phyloP scores from a whole-genome alignment of 1,140 invertebrate species.

The Papilio xuthus region DNA sequence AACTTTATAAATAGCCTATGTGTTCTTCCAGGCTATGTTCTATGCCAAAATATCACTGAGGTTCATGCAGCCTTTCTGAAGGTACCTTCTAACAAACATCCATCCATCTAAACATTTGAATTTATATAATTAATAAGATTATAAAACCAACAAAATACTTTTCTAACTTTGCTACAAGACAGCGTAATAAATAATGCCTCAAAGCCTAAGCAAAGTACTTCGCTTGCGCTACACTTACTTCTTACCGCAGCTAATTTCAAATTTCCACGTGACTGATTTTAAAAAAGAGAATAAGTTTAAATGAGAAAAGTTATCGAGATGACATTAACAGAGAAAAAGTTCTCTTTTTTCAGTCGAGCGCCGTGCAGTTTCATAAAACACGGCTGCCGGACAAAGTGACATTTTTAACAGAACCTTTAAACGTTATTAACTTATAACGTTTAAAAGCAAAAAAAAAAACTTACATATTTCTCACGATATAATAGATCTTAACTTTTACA shows the following conservation, averaged over 20 bases:
- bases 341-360: slow-evolving; percentile 21
- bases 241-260: slow-evolving; percentile 20
- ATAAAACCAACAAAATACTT: not conserved
- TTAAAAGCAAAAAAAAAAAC: slow-evolving; percentile 12
- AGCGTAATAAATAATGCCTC: not conserved
- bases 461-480: not conserved
- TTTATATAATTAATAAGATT: not conserved
- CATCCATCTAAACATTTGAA: no score
- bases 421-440: slow-evolving; percentile 8
- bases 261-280: slow-evolving; percentile 34
- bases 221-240: not conserved
- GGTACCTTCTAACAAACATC: no score
- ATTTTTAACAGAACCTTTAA: slow-evolving; percentile 17
- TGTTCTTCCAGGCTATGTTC: no score
- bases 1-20: no score
- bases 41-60: no score
- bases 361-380: slow-evolving; percentile 19
- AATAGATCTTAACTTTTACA: not conserved
- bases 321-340: slow-evolving; percentile 32
- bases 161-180: not conserved
- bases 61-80: no score
- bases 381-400: slow-evolving; percentile 6
- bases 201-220: not conserved
- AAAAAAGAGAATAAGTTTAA: slow-evolving; percentile 35
- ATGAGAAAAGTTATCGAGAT: slow-evolving; percentile 36